Evolutionary conservation across 2,113 vertebrate species (phyloP).

Genomic region (Chrysemys picta): DNA sequence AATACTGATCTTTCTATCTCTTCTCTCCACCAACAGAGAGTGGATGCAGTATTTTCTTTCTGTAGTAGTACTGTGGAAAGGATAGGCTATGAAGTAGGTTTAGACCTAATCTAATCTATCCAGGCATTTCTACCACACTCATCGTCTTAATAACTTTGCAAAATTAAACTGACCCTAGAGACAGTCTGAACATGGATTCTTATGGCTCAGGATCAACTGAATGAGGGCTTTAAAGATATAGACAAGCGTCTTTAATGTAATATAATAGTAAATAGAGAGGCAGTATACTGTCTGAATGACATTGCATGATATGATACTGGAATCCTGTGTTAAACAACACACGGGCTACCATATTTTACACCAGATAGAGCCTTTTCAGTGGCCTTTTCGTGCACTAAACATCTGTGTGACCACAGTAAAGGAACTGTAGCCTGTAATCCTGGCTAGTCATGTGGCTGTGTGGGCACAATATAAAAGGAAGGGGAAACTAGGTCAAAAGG

Average conservation of each 20-base stretch:
- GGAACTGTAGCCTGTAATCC: not conserved
- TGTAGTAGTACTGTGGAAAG: not conserved
- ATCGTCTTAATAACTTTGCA: not conserved
- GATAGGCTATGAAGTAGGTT: not conserved
- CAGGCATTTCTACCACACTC: not conserved
- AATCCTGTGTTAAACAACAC: no score
- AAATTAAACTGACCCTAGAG: not conserved
- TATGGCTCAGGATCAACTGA: not conserved
- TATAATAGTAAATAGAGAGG: not conserved
- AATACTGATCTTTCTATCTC: not conserved
- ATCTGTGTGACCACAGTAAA: not conserved
- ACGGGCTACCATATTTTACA: not conserved
- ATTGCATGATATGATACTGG: not conserved
- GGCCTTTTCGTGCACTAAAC: not conserved
- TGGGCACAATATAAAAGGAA: not conserved
- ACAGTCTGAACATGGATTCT: not conserved
- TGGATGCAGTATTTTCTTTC: not conserved
- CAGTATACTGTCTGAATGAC: not conserved
- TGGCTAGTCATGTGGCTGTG: not conserved
- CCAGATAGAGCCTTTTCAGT: not conserved
- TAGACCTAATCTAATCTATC: not conserved
- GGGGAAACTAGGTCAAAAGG: not conserved
- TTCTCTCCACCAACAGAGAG: not conserved
- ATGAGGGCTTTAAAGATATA: not conserved
- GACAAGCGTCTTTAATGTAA: not conserved